Conservation (phyloP, 2,888 invertebrate genomes). For the Polyommatus icarus region DNA sequence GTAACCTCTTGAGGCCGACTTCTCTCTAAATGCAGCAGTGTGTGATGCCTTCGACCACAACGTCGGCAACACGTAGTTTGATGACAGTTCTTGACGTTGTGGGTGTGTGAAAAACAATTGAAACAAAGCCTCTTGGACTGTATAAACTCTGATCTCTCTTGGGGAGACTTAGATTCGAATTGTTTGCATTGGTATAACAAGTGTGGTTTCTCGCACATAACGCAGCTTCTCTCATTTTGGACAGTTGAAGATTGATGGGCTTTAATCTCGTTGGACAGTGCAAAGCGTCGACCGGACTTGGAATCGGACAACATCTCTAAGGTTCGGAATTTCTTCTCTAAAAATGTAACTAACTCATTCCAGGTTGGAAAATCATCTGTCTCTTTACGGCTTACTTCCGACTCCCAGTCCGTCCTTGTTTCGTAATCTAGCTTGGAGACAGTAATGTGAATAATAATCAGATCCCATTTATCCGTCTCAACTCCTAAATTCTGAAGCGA, state of each 20-base stretch:
- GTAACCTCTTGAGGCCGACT: not conserved
- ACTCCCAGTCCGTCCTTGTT: not conserved
- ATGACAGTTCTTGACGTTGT: not conserved
- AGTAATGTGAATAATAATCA: not conserved
- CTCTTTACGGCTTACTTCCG: not conserved
- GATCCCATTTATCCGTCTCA: too few species aligned
- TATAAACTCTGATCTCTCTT: not conserved
- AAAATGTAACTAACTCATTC: not conserved
- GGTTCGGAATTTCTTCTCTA: not conserved
- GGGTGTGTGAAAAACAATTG: conserved; percentile 1
- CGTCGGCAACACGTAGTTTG: not conserved
- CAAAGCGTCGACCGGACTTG: not conserved
- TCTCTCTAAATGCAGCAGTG: conserved; percentile 1
- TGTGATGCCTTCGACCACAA: not conserved
- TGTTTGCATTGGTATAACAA: too few species aligned
- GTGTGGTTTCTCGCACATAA: too few species aligned
- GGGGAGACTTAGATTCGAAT: too few species aligned
- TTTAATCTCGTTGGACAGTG: not conserved
- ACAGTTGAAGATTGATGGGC: not conserved
- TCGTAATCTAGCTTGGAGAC: not conserved
- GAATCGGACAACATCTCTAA: not conserved
- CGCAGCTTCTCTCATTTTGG: too few species aligned
- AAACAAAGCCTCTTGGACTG: conserved; percentile 7
- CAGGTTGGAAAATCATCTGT: not conserved
- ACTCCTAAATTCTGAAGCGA: too few species aligned